Base-by-base conservation (phyloP, 1,140 invertebrate species). In the Diabrotica undecimpunctata region DNA sequence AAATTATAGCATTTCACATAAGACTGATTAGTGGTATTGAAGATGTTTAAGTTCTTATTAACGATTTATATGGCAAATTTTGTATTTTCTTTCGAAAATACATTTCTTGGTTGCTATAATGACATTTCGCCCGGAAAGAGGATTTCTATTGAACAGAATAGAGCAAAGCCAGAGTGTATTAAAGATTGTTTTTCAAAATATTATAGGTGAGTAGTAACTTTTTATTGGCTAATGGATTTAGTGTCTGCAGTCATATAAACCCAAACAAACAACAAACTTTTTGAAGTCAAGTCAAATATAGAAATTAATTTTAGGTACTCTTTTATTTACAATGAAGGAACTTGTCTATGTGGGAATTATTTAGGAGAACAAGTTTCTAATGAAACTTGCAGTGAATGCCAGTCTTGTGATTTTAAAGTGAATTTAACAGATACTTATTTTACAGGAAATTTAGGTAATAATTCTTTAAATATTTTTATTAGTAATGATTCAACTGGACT, bases 301-400 rank as follows among this genome's bases (percentile, higher is more conserved):
- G n/a, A n/a, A n/a, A n/a, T n/a, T n/a, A 37, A 35, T 53, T 64
- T 6, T 55, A 70, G 68, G 50, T 70, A 67, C 52, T 53, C 53
- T 35, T 61, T 56, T 59, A 62, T 67, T 65, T 65, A 62, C 39
- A 56, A 60, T 54, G 39, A 62, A 54, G 68, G 59, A n/a, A 37
- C 51, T 41, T 78, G 77, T 65, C 39, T 54, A 12, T 78, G 77
- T 70, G 62, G 63, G 53, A 76, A 76, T 67, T 72, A 69, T 62
- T 54, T 75, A 54, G 74, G 73, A 11, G 72, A 74, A 58, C 65
- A 72, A 67, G 62, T 74, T 54, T 68, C 68, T 13, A 70, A 66
- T 67, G 57, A 12, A 35, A 46, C 58, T 13, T 77, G 76, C 54
- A 60, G 55, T 51, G 62, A 66, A 35, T 74, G 74, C 66, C 35